Conservation (phyloP, 1,140 invertebrate genomes). For the Brachionus paranguensis region DNA sequence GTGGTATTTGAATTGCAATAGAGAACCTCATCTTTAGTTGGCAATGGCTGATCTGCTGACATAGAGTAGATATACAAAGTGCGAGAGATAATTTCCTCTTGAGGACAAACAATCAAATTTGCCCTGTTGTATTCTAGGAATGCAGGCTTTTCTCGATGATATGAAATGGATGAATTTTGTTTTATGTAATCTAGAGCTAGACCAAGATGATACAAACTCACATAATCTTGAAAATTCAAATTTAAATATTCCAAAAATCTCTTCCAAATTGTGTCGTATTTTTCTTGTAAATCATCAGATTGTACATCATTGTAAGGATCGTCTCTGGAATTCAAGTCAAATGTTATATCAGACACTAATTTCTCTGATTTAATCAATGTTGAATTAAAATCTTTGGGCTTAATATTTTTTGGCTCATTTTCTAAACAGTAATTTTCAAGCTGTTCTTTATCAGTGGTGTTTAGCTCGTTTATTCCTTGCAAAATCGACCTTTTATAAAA, state of each 20-base stretch:
- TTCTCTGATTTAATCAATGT: not conserved
- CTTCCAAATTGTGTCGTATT: slow-evolving; percentile 46
- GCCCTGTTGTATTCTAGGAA: slow-evolving; percentile 44
- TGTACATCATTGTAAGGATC: not conserved
- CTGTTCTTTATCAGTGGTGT: not conserved
- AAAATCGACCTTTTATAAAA: slow-evolving; percentile 43
- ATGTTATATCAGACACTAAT: not conserved
- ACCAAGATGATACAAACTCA: slow-evolving; percentile 49
- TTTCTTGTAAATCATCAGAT: slow-evolving; percentile 35
- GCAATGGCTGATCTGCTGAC: slow-evolving; percentile 41
- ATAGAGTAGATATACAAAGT: not conserved
- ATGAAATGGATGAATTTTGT: slow-evolving; percentile 41
- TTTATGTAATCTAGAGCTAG: slow-evolving; percentile 43
- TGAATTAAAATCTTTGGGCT: not conserved
- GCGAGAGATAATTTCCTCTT: slow-evolving; percentile 43
- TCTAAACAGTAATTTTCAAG: not conserved
- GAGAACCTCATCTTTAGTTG: slow-evolving; percentile 49
- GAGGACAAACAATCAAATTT: slow-evolving; percentile 47
- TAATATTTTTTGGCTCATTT: not conserved
- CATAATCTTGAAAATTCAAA: slow-evolving; percentile 47
- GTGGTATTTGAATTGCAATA: slow-evolving; percentile 48
- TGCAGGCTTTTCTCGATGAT: slow-evolving; percentile 43
- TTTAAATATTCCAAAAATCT: slow-evolving; percentile 45
- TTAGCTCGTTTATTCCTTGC: slow-evolving; percentile 40
- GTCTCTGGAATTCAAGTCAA: not conserved